These are phyloP conservation scores for Koerneria pararmatus DNA, from an alignment of 2,888 invertebrate species.

Conservation along the genomic window DNA sequence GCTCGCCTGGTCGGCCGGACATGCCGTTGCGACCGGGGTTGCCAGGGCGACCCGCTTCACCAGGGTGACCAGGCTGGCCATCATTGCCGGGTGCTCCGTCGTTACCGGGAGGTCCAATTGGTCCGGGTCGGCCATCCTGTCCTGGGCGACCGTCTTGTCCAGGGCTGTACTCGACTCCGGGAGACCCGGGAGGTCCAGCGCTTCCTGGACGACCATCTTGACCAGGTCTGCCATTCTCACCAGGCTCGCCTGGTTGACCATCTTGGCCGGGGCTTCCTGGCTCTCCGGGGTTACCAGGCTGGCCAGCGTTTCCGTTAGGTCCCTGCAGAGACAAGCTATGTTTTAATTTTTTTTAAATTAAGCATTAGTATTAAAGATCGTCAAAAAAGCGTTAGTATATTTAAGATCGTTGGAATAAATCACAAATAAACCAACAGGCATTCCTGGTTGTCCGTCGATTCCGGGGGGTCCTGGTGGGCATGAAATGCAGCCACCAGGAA, in stretches of 20 bases:
- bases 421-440: too few relatives aligned
- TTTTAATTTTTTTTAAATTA: too few relatives aligned
- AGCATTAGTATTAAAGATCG: too few relatives aligned
- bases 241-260: constrained; percentile 12
- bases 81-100: constrained; percentile 31
- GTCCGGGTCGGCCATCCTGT: constrained; percentile 20
- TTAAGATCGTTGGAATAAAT: too few relatives aligned
- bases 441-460: constrained; percentile 39
- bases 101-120: constrained; percentile 19
- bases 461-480: constrained; percentile 42
- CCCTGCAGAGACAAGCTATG: too few relatives aligned
- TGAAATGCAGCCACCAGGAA: constrained; percentile 44
- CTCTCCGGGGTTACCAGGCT: constrained; percentile 36
- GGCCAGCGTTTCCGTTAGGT: constrained; percentile 37
- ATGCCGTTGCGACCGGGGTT: constrained; percentile 27
- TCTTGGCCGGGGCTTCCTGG: constrained; percentile 17
- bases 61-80: constrained; percentile 35
- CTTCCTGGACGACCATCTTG: constrained; percentile 18
- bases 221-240: constrained; percentile 15
- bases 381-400: too few relatives aligned
- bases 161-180: constrained; percentile 27
- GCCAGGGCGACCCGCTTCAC: constrained; percentile 30
- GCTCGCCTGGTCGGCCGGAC: constrained; percentile 26
- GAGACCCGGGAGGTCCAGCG: constrained; percentile 30
- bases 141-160: constrained; percentile 18